Evolutionary conservation across 2,797 vertebrate genomes (phyloP), one percentile per base, ranked within the genome.

Genomic region (Ctenopoma kingsleyae): DNA sequence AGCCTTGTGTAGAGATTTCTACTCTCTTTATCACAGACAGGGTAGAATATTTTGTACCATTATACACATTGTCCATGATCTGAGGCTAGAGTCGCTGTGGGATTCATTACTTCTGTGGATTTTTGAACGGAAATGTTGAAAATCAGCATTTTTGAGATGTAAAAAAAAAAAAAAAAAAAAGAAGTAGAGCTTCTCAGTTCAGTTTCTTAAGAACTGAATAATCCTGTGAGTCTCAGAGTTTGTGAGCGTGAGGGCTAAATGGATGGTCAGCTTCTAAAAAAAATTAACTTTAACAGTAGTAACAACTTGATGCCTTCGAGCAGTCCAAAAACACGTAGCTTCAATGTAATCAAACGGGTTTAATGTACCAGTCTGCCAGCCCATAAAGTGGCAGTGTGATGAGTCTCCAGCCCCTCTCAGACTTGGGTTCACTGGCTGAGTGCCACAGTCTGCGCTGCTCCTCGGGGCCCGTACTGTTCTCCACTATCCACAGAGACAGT

Each of bases 391-490:
- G 94, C 16, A 98, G 46, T n/a, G 86, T 87, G 35, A 96, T 65
- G 77, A 89, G 90, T 71, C 94, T 96, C 98, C 97, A 99, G 64
- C 95, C 91, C 58, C 91, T 93, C 58, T 95, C 91, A 46, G 90
- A 90, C 85, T 80, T 87, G 62, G 93, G 83, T 0, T 88, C 85
- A 16, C 79, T 85, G 75, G 92, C 82, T 0, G 94, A 95, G 22
- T 93, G 91, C 97, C 97, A 99, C 78, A 99, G 89, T 0, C 40
- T 90, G 59, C 86, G 91, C 80, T 91, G 94, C 38, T 95, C 94
- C 6, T 96, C 95, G 0, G 94, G 95, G 15, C 96, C 96, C 0
- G 97, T 99, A 78, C 94, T 95, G 90, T 99, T 99, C 83, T 98
- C 95, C 2, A 94, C 78, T 44, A 98, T 84, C 91, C 94, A 91